These are phyloP conservation scores for Strongylocentrotus purpuratus DNA, from an alignment of 35 echinoderm and acorn worm species.

Conservation along the genomic window DNA sequence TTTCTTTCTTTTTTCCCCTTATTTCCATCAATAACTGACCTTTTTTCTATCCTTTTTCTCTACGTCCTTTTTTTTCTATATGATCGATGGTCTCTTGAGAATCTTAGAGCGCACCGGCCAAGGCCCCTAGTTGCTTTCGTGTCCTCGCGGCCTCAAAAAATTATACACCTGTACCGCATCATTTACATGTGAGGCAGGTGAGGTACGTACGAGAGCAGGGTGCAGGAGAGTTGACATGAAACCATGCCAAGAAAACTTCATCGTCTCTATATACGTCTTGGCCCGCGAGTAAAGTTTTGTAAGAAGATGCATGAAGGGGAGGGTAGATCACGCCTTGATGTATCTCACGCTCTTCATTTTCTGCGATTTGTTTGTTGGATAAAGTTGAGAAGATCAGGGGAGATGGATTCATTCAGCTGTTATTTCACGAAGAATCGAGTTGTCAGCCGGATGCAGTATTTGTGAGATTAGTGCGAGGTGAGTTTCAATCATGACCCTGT, in stretches of 20 bases:
- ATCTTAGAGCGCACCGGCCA: neutral
- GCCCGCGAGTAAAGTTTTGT: neutral
- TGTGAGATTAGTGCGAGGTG: neutral
- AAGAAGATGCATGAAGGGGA: neutral
- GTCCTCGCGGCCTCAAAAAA: conserved; percentile 14
- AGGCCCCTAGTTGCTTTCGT: neutral
- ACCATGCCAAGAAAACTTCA: neutral
- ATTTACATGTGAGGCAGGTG: neutral
- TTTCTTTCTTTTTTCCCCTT: neutral
- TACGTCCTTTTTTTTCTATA: neutral
- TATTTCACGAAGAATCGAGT: neutral
- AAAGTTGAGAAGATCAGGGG: neutral
- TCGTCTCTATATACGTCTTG: neutral
- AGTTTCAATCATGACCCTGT: neutral
- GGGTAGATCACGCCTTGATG: neutral
- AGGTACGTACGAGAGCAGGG: neutral
- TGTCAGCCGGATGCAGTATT: neutral
- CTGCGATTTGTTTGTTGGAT: neutral
- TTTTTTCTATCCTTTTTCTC: neutral
- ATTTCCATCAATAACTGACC: neutral
- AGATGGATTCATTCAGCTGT: neutral
- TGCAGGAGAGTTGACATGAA: neutral
- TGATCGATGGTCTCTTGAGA: neutral
- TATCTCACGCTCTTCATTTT: neutral
- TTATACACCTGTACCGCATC: conserved; percentile 16